These are phyloP conservation scores for Sebastes hubbsi DNA, from an alignment of 2,797 vertebrate genomes.

Conservation along the genomic window DNA sequence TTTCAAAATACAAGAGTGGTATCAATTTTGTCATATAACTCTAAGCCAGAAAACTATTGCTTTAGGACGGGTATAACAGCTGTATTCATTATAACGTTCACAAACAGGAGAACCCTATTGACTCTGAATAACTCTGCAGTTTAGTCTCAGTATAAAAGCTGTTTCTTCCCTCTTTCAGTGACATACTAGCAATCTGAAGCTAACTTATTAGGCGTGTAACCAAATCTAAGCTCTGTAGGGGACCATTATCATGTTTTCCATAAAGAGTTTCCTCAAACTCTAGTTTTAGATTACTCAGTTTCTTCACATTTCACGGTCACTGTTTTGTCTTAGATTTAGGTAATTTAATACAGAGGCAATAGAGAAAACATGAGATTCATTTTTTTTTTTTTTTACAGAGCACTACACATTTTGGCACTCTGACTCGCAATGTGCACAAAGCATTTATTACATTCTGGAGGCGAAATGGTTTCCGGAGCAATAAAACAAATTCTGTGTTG, in stretches of 20 bases:
- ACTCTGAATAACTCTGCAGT: neutral
- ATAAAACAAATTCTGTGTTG: constrained; percentile 35
- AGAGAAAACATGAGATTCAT: constrained; percentile 28
- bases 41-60: neutral
- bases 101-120: neutral
- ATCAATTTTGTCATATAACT: neutral
- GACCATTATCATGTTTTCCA: constrained; percentile 20
- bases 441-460: constrained; percentile 46
- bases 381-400: constrained; percentile 14
- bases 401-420: constrained; percentile 18
- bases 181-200: neutral
- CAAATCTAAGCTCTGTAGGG: constrained; percentile 16
- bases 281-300: constrained; percentile 9
- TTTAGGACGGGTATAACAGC: neutral
- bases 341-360: constrained; percentile 39
- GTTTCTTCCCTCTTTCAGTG: neutral
- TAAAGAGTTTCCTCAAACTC: constrained; percentile 4
- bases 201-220: constrained; percentile 9
- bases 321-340: constrained; percentile 31
- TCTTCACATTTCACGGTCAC: constrained; percentile 18
- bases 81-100: neutral
- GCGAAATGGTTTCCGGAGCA: constrained; percentile 29
- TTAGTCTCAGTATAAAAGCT: neutral
- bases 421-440: constrained; percentile 21
- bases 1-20: neutral